Percentiles rank a stretch among this genome's conserved stretches.
These are phyloP conservation scores for Idaea aversata DNA, from an alignment of 2,888 invertebrate genomes.

Conservation along the genomic window DNA sequence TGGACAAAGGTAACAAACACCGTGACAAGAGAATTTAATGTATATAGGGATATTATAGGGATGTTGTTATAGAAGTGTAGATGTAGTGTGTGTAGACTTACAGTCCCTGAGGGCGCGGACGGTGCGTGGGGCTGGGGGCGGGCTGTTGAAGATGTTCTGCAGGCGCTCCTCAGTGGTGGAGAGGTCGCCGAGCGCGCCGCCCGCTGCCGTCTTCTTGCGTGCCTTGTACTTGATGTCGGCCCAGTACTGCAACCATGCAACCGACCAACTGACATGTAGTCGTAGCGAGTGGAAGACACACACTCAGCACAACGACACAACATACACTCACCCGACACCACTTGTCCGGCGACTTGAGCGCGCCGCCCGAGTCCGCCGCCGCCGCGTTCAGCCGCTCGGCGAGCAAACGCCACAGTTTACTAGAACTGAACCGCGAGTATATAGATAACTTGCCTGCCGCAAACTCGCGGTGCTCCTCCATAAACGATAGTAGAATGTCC, in stretches of 20 bases:
- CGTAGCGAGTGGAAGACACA: background rate
- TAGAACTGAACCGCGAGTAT: slow-evolving; percentile 70
- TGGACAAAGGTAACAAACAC: background rate
- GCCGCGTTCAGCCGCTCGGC: slow-evolving; percentile 72
- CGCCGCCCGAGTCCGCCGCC: slow-evolving; percentile 63
- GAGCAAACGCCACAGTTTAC: slow-evolving; percentile 69
- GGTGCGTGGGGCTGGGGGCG: too few relatives aligned
- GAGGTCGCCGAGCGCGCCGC: slow-evolving; percentile 64
- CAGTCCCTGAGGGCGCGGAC: slow-evolving; percentile 39
- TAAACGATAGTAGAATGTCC: slow-evolving; percentile 66
- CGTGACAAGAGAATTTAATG: background rate
- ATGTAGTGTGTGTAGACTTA: slow-evolving; percentile 31
- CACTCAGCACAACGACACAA: background rate
- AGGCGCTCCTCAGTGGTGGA: slow-evolving; percentile 64
- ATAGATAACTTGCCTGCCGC: slow-evolving; percentile 71
- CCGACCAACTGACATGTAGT: background rate
- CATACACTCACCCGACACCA: slow-evolving; percentile 64
- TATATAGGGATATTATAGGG: background rate
- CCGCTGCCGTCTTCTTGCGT: slow-evolving; percentile 66
- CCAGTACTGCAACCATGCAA: slow-evolving; percentile 56
- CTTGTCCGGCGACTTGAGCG: slow-evolving; percentile 71
- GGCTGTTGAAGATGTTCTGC: slow-evolving; percentile 54
- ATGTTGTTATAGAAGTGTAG: too few relatives aligned
- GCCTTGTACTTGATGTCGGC: slow-evolving; percentile 73
- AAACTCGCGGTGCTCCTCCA: slow-evolving; percentile 75